Evolutionary conservation across 2,888 invertebrate species (phyloP).

Genomic region (Marasmarcha lunaedactyla): DNA sequence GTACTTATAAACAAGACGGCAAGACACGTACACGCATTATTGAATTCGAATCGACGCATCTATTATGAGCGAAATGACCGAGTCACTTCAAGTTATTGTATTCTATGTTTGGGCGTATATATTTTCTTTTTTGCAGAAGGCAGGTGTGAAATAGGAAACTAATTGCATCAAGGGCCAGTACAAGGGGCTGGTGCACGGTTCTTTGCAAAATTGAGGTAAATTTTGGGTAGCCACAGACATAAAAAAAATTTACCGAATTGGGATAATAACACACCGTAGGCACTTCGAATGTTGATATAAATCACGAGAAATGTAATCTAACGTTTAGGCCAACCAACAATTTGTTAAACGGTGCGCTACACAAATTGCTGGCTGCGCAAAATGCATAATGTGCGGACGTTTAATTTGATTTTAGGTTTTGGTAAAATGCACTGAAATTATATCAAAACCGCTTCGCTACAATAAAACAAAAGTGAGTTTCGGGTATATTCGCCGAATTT

Average conservation of each 20-base stretch:
- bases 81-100: not conserved
- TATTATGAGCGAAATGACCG: no score
- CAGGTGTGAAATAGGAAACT: slow-evolving; percentile 32
- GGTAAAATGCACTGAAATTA: slow-evolving; percentile 42
- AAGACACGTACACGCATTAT: no score
- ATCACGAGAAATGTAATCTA: slow-evolving; percentile 32
- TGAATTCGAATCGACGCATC: not conserved
- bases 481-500: slow-evolving; percentile 16
- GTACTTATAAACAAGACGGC: no score
- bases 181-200: slow-evolving; percentile 21
- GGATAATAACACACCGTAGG: slow-evolving; percentile 9
- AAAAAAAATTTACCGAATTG: slow-evolving; percentile 4
- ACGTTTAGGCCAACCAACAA: slow-evolving; percentile 30
- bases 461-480: slow-evolving; percentile 12
- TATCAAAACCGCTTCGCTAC: slow-evolving; percentile 53
- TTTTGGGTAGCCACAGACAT: not conserved
- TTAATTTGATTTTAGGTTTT: slow-evolving; percentile 57
- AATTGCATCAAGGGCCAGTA: slow-evolving; percentile 22
- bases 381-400: slow-evolving; percentile 58
- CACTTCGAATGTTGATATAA: slow-evolving; percentile 33
- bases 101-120: slow-evolving; percentile 23
- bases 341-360: slow-evolving; percentile 33
- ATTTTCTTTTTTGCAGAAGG: slow-evolving; percentile 31
- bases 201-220: not conserved
- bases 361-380: slow-evolving; percentile 48